phyloP scores from a whole-genome alignment of 2,888 invertebrate species.

The Kuschelorhynchus macadamiae region DNA sequence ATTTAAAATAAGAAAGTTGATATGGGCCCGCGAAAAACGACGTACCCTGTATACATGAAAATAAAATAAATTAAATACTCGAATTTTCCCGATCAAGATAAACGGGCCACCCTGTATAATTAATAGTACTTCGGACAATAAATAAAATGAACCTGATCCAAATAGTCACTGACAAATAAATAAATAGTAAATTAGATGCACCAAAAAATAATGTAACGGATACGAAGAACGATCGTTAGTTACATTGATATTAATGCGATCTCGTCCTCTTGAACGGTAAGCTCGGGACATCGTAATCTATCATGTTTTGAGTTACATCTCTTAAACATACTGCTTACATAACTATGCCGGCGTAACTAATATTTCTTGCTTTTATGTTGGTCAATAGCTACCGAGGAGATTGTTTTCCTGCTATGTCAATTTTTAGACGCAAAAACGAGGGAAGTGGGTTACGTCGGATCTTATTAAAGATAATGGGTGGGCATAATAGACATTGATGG shows the following conservation, averaged over 20 bases:
- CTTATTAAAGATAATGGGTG: slow-evolving; percentile 3
- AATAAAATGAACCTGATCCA: too few relatives aligned
- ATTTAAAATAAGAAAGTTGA: too few relatives aligned
- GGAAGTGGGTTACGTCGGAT: slow-evolving; percentile 6
- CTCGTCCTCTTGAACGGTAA: slow-evolving; percentile 27
- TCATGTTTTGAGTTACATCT: slow-evolving; percentile 28
- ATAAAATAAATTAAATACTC: too few relatives aligned
- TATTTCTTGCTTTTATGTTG: slow-evolving; percentile 31
- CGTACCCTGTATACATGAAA: too few relatives aligned
- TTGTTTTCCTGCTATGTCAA: slow-evolving; percentile 10
- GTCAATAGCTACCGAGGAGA: slow-evolving; percentile 22
- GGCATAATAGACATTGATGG: background rate
- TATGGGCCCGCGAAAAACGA: too few relatives aligned
- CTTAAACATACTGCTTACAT: slow-evolving; percentile 23
- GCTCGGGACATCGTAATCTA: slow-evolving; percentile 22
- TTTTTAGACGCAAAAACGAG: slow-evolving; percentile 6
- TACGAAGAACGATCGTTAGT: slow-evolving; percentile 2
- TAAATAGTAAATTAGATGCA: too few relatives aligned
- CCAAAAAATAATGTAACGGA: too few relatives aligned
- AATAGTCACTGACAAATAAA: too few relatives aligned
- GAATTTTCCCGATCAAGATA: too few relatives aligned
- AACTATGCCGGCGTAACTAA: slow-evolving; percentile 26
- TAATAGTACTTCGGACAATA: too few relatives aligned
- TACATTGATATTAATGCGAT: slow-evolving; percentile 26
- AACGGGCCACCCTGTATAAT: too few relatives aligned